These are phyloP conservation scores for Tetramorium simillimum DNA, from an alignment of 1,140 invertebrate species.

Conservation along the genomic window DNA sequence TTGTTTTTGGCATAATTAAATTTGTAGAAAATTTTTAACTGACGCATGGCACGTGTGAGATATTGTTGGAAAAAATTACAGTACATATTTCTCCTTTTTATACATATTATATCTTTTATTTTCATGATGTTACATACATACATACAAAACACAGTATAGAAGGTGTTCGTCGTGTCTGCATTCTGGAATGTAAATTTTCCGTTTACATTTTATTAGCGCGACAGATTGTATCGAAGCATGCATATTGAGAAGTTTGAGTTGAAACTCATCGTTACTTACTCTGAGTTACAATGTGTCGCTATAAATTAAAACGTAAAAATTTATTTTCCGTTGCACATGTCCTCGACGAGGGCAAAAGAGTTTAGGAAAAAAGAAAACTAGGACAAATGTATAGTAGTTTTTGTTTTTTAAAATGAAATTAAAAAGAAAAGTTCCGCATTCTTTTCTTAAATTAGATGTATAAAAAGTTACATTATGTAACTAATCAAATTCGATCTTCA, in stretches of 20 bases:
- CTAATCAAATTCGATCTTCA: background rate
- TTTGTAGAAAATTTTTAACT: background rate
- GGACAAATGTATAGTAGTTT: background rate
- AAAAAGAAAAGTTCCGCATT: background rate
- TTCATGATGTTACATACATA: background rate
- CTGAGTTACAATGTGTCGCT: background rate
- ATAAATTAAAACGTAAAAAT: constrained; percentile 3
- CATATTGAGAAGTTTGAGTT: background rate
- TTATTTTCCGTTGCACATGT: background rate
- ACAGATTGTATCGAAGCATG: background rate
- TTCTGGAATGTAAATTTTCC: constrained; percentile 25
- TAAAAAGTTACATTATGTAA: background rate
- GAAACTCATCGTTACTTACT: background rate
- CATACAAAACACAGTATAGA: background rate
- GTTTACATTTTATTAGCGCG: background rate
- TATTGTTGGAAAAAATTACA: background rate
- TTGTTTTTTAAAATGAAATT: background rate
- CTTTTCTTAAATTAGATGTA: background rate
- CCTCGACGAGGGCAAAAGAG: background rate
- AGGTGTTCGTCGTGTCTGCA: background rate
- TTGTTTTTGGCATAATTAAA: background rate
- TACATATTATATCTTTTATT: background rate
- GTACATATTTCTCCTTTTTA: background rate
- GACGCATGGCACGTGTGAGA: background rate
- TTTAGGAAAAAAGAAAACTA: background rate